Percentiles rank a stretch among this genome's conserved stretches.
Conservation (phyloP, 2,888 invertebrate genomes). For the Scaptomyza polygonia region DNA sequence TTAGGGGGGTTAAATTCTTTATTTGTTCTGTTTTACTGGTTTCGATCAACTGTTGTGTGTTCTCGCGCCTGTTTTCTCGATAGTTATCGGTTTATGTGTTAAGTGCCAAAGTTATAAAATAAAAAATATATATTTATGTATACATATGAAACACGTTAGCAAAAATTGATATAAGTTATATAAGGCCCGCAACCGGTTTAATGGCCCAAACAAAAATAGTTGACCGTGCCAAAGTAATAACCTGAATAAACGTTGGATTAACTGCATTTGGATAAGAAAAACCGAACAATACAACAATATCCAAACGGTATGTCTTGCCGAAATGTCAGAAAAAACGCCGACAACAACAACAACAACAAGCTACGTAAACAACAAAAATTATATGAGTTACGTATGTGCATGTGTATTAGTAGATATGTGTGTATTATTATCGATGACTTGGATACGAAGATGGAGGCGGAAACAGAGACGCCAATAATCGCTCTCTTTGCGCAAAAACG, state of each 20-base stretch:
- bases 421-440: slow-evolving; percentile 8
- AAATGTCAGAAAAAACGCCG: slow-evolving; percentile 35
- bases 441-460: neutral
- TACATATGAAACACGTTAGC: slow-evolving; percentile 29
- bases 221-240: slow-evolving; percentile 51
- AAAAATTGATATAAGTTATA: slow-evolving; percentile 36
- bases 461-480: slow-evolving; percentile 3
- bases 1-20: slow-evolving; percentile 35
- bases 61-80: slow-evolving; percentile 19
- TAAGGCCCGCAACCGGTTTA: slow-evolving; percentile 48
- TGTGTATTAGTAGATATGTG: neutral
- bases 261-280: slow-evolving; percentile 41
- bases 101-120: slow-evolving; percentile 42
- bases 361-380: slow-evolving; percentile 43
- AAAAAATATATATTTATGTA: slow-evolving; percentile 9
- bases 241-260: slow-evolving; percentile 40
- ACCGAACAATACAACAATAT: slow-evolving; percentile 22
- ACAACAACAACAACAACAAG: slow-evolving; percentile 17
- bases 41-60: slow-evolving; percentile 23
- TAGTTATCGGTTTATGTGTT: slow-evolving; percentile 24
- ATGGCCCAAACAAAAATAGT: slow-evolving; percentile 46
- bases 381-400: slow-evolving; percentile 6
- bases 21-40: slow-evolving; percentile 26
- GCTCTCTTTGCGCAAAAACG: slow-evolving; percentile 58
- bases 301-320: slow-evolving; percentile 48